Evolutionary conservation across 2,113 vertebrate species (phyloP).

Genomic region (Pelecanoides urinatrix): DNA sequence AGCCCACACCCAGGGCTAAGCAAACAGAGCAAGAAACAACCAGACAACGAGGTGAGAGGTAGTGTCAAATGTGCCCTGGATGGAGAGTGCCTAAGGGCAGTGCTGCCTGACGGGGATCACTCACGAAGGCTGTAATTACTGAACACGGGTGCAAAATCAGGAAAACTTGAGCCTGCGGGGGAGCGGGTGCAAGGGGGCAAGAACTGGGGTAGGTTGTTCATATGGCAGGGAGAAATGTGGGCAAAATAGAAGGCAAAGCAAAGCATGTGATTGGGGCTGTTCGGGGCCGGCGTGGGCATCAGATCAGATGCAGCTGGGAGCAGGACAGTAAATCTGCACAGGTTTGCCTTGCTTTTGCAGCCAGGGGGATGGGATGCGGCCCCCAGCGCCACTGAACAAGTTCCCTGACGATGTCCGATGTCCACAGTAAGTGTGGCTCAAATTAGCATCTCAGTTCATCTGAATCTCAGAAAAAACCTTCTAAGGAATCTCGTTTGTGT

Average conservation of each 20-base stretch:
- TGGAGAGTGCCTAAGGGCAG: background rate
- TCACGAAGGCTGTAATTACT: background rate
- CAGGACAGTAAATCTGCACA: background rate
- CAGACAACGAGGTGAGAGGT: background rate
- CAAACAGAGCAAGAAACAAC: background rate
- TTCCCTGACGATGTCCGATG: background rate
- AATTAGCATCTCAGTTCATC: background rate
- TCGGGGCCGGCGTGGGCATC: rapidly evolving
- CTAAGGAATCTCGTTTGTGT: background rate
- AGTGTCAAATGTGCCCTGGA: background rate
- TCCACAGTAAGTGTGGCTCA: background rate
- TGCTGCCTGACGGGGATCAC: background rate
- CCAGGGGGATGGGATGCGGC: background rate
- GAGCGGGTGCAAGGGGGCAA: background rate
- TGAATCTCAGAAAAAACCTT: background rate
- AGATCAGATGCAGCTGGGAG: background rate
- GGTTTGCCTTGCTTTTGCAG: background rate
- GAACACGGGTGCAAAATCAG: background rate
- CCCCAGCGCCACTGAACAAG: background rate
- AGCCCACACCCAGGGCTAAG: background rate
- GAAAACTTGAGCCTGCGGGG: background rate
- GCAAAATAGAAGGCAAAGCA: background rate
- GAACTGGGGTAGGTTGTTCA: background rate
- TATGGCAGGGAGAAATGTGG: background rate
- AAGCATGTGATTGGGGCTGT: background rate